Base-by-base conservation (phyloP, 2,797 vertebrate species). In the Sebastes oblongus region DNA sequence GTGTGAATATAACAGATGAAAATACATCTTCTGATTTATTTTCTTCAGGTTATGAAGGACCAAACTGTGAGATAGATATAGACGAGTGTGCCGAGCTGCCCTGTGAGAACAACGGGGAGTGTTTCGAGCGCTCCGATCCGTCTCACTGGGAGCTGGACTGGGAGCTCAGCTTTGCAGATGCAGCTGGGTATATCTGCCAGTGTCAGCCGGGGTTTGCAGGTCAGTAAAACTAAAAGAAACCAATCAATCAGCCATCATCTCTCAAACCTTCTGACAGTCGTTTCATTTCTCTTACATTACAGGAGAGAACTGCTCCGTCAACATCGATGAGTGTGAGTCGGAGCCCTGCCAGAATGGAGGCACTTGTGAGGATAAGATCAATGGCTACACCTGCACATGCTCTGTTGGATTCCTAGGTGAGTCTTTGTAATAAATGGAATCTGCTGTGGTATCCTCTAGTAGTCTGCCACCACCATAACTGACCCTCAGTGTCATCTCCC, bases 181-280 rank as follows among this genome's bases (percentile, higher is more conserved):
- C 97, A 0, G 95, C 94, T 0, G 98, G 98, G 2, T 98, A 98
- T 59, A 83, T 97, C 67, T 99, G 98, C 80, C 94, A 90, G 72
- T 99, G 98, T 90, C 96, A 91, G 77, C 90, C 95, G 0, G 98
- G 98, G 74, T 99, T 97, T 52, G 92, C 95, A 92, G 98, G 98
- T 98, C 83, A 94, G 94, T 69, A 0, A 58, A 16, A 12, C 10
- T 12, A 10, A 68, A 74, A 52, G 20, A n/a, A n/a, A 52, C 8
- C 50, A 61, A 58, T n/a, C 8, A 52, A 58, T n/a, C 8, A 52
- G 14, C 8, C 55, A 24, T 22, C 12, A 58, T 39, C 5, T 29
- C 3, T 64, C 11, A 9, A 60, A 13, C 29, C 14, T n/a, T 54
- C 12, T 69, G 6, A 72, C 8, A 11, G 1, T 32, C 0, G 4